These are phyloP conservation scores for Excalfactoria chinensis DNA, from an alignment of 2,113 vertebrate genomes.

Conservation along the genomic window DNA sequence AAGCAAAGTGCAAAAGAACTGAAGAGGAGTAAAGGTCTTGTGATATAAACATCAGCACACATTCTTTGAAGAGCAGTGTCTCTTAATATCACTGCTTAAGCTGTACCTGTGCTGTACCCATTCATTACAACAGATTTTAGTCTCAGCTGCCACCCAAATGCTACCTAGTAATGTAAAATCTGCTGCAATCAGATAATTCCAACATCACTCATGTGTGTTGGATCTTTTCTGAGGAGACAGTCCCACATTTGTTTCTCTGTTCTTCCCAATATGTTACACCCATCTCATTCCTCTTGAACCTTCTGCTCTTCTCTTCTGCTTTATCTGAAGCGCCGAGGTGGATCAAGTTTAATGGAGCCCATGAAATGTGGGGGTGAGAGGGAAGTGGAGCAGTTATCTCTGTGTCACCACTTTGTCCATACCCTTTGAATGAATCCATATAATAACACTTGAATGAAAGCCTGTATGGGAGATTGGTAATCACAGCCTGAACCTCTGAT, in stretches of 20 bases:
- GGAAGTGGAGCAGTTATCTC: constrained; percentile 40
- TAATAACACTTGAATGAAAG: constrained; percentile 65
- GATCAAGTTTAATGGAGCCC: background rate
- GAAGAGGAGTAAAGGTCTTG: background rate
- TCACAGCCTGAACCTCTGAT: no score
- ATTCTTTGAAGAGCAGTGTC: background rate
- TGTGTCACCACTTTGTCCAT: background rate
- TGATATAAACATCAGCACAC: background rate
- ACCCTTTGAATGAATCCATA: constrained; percentile 47
- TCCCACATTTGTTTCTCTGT: background rate
- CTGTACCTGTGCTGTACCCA: background rate
- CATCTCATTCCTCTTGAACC: background rate
- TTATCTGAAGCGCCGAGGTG: background rate
- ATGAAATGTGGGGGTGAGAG: background rate
- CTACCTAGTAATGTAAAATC: background rate
- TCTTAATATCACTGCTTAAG: background rate
- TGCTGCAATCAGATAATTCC: background rate
- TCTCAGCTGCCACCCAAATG: background rate
- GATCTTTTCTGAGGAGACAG: background rate
- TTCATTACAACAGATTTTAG: background rate
- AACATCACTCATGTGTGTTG: background rate
- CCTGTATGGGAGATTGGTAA: no score
- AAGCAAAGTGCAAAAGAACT: background rate
- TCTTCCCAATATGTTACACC: background rate
- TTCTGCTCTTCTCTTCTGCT: background rate